Evolutionary conservation across 1,140 invertebrate genomes (phyloP).

Genomic region (Dendroctonus valens): DNA sequence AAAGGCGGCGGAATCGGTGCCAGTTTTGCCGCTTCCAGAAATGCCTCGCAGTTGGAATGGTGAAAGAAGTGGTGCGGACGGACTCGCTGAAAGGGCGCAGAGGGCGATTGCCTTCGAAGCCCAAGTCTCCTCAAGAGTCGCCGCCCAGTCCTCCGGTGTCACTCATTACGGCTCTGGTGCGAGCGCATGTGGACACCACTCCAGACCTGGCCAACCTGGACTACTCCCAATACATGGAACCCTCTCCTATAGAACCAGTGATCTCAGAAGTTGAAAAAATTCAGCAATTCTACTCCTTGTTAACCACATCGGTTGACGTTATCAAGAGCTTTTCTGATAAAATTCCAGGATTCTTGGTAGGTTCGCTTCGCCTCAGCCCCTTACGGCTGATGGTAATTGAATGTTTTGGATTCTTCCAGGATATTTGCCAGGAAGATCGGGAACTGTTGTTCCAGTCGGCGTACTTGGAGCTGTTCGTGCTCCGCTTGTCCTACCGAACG

Average conservation of each 20-base stretch:
- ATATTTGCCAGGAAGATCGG: slow-evolving; percentile 83
- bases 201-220: slow-evolving; percentile 91
- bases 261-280: slow-evolving; percentile 83
- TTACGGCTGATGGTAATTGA: background rate
- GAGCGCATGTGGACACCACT: slow-evolving; percentile 91
- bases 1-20: slow-evolving; percentile 92
- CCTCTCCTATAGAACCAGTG: slow-evolving; percentile 61
- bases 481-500: slow-evolving; percentile 87
- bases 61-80: slow-evolving; percentile 94
- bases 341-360: slow-evolving; percentile 69
- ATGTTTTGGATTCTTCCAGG: slow-evolving; percentile 60
- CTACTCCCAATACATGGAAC: slow-evolving; percentile 78
- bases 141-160: slow-evolving; percentile 93
- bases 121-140: slow-evolving; percentile 88
- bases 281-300: slow-evolving; percentile 86
- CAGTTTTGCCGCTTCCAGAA: slow-evolving; percentile 99
- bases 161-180: slow-evolving; percentile 87
- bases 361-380: background rate
- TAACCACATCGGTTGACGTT: slow-evolving; percentile 90
- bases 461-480: slow-evolving; percentile 90
- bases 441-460: slow-evolving; percentile 92
- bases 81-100: slow-evolving; percentile 95
- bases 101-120: slow-evolving; percentile 95
- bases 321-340: slow-evolving; percentile 91
- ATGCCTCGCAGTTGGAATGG: slow-evolving; percentile 97